These are phyloP conservation scores for Idaea biselata DNA, from an alignment of 2,888 invertebrate genomes.

Conservation along the genomic window DNA sequence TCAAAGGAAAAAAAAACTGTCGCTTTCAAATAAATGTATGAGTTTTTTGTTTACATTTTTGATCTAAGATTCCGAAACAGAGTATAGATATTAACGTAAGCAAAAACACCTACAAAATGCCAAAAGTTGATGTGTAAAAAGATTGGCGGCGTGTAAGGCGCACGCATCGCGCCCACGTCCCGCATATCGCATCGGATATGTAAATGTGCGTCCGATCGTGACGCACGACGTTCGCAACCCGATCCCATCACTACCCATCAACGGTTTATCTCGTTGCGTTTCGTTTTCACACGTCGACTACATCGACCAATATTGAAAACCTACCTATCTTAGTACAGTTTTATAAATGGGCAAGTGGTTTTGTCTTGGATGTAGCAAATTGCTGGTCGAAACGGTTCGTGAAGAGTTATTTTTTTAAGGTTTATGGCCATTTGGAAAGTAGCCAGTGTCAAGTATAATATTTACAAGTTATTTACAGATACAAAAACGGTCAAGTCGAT, in stretches of 20 bases:
- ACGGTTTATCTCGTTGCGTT: background rate
- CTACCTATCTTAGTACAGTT: background rate
- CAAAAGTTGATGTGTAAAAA: background rate
- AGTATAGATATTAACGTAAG: too few relatives aligned
- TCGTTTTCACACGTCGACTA: background rate
- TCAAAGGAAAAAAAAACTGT: too few relatives aligned
- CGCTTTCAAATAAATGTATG: too few relatives aligned
- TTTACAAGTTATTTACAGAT: too few relatives aligned
- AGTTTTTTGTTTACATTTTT: too few relatives aligned
- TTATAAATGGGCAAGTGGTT: background rate
- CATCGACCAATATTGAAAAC: background rate
- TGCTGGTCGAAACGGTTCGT: background rate
- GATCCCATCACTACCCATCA: conserved; percentile 11
- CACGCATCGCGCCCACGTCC: conserved; percentile 38
- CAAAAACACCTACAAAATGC: background rate
- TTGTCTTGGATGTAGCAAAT: background rate
- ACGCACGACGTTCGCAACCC: conserved; percentile 71
- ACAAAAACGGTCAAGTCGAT: too few relatives aligned
- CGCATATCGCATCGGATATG: conserved; percentile 72
- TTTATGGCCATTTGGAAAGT: too few relatives aligned
- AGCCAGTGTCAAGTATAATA: too few relatives aligned
- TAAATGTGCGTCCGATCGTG: conserved; percentile 76
- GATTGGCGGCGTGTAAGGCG: conserved; percentile 23
- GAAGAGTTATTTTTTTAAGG: too few relatives aligned
- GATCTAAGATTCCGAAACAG: too few relatives aligned